Conservation (phyloP, 2,888 invertebrate genomes). For the Napeogenes sylphis region DNA sequence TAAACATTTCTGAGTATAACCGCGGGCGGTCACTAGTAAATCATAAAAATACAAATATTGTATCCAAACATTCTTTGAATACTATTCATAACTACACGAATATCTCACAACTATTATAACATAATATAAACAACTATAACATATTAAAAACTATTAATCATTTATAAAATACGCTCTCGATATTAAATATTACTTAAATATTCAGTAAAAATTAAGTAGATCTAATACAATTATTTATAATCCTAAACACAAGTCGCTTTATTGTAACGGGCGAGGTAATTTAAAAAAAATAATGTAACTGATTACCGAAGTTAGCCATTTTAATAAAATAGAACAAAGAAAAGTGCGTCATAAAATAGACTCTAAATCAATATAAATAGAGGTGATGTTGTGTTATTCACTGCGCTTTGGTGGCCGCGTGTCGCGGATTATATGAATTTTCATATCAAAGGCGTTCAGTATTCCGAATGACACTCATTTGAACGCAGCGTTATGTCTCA, state of each 20-base stretch:
- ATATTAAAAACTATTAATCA: too few relatives aligned
- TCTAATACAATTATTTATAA: conserved; percentile 5
- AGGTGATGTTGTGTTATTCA: neutral
- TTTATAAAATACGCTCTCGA: too few relatives aligned
- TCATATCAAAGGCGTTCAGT: conserved; percentile 74
- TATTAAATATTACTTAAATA: too few relatives aligned
- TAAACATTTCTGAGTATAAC: too few relatives aligned
- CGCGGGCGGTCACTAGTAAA: too few relatives aligned
- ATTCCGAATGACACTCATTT: conserved; percentile 72
- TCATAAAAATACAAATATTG: too few relatives aligned
- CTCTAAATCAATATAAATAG: neutral
- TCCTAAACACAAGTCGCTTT: neutral
- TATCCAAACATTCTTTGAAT: too few relatives aligned
- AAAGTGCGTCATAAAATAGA: neutral
- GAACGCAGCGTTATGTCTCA: conserved; percentile 62
- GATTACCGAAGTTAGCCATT: conserved; percentile 3
- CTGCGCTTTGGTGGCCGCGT: conserved; percentile 51
- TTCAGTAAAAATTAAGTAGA: neutral
- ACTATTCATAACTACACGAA: too few relatives aligned
- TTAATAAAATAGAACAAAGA: conserved; percentile 5
- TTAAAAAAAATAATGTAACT: neutral
- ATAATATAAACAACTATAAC: too few relatives aligned
- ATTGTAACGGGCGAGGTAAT: conserved; percentile 5
- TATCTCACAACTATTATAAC: too few relatives aligned
- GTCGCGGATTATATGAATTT: conserved; percentile 72